phyloP scores from a whole-genome alignment of 2,888 invertebrate species.

The Meliscaeva auricollis region DNA sequence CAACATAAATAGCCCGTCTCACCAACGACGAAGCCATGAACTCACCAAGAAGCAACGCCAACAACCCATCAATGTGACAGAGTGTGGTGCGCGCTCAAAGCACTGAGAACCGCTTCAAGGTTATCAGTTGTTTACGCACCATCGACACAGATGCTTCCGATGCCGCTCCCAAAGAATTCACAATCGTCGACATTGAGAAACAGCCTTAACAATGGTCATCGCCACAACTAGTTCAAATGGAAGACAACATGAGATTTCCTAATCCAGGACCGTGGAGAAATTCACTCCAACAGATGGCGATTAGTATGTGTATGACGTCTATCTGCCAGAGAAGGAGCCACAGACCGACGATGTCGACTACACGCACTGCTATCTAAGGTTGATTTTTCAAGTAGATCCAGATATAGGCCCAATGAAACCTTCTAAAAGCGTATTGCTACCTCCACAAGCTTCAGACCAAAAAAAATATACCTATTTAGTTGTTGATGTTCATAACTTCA shows the following conservation, averaged over 20 bases:
- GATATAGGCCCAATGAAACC: conserved; percentile 75
- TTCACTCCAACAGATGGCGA: conserved; percentile 80
- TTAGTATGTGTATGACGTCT: conserved; percentile 87
- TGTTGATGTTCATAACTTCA: no score
- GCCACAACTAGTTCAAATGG: conserved; percentile 43
- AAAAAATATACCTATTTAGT: no score
- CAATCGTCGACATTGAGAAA: conserved; percentile 87
- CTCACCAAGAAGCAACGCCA: conserved; percentile 84
- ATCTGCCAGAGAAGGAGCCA: conserved; percentile 85
- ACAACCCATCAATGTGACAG: conserved; percentile 83
- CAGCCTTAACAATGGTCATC: conserved; percentile 61
- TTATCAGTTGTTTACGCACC: conserved; percentile 86
- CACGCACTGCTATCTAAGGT: conserved; percentile 83
- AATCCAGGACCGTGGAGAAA: conserved; percentile 24
- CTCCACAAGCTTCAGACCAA: no score
- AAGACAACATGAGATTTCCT: background rate
- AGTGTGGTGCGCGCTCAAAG: conserved; percentile 84
- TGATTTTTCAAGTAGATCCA: conserved; percentile 83
- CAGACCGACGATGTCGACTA: conserved; percentile 84
- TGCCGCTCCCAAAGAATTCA: conserved; percentile 80
- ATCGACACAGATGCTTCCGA: conserved; percentile 60
- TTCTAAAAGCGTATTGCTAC: no score
- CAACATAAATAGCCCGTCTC: conserved; percentile 84
- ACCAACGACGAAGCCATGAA: conserved; percentile 84
- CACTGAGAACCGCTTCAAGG: conserved; percentile 86